Conservation (phyloP, 1,140 invertebrate species). For the Meteorus sp. region DNA sequence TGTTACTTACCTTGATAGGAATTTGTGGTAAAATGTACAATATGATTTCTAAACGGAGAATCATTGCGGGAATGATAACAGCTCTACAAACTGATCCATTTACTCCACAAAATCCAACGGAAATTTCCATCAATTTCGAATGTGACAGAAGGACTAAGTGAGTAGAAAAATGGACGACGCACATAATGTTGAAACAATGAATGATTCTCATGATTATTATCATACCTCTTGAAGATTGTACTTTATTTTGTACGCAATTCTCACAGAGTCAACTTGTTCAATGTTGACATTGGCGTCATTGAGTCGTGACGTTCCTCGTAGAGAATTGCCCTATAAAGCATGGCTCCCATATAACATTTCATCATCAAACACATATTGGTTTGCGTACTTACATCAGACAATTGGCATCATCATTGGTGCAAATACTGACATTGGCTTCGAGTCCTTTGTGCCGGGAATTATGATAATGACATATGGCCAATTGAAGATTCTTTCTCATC, state of each 20-base stretch:
- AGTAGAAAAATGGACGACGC: too few relatives aligned
- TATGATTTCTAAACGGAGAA: conserved; percentile 5
- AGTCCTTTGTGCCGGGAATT: not conserved
- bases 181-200: not conserved
- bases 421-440: not conserved
- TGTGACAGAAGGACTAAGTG: not conserved
- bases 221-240: not conserved
- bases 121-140: not conserved
- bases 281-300: conserved; percentile 1
- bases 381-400: conserved; percentile 7
- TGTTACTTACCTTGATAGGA: conserved; percentile 2
- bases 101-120: not conserved
- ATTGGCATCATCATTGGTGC: not conserved
- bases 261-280: not conserved
- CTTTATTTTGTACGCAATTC: not conserved
- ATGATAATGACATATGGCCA: too few relatives aligned
- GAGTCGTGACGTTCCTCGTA: not conserved
- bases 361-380: not conserved
- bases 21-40: conserved; percentile 4
- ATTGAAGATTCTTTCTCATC: too few relatives aligned
- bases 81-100: not conserved
- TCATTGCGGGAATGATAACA: not conserved
- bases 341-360: not conserved
- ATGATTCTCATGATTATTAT: too few relatives aligned
- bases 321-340: not conserved